These are phyloP conservation scores for Drosophila melanica DNA, from an alignment of 1,140 invertebrate species.

Conservation along the genomic window DNA sequence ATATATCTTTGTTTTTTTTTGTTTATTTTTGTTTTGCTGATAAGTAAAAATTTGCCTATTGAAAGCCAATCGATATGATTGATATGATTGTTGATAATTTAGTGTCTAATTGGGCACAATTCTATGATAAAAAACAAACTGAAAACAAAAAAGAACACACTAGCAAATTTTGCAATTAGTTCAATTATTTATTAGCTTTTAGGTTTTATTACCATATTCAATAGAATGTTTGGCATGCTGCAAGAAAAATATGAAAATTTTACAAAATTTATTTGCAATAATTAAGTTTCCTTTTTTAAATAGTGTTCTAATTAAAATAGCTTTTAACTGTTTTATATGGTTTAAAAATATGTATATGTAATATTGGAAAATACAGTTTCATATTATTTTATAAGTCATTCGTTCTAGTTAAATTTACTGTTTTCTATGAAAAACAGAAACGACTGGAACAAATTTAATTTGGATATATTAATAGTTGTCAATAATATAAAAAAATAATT, in stretches of 20 bases:
- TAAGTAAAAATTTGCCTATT: conserved; percentile 31
- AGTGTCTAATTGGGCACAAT: conserved; percentile 39
- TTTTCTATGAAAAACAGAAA: no score
- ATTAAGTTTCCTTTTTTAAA: no score
- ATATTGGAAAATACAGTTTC: no score
- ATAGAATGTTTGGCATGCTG: conserved; percentile 1
- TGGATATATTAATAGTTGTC: no score
- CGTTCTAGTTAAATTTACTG: no score
- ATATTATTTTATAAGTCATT: no score
- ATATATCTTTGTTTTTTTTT: conserved; percentile 16
- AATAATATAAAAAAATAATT: no score
- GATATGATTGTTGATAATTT: conserved; percentile 50
- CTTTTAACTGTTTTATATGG: no score
- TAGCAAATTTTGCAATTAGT: not conserved
- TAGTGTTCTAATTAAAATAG: no score
- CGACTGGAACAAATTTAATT: no score
- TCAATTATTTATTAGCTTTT: conserved; percentile 13
- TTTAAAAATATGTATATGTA: no score
- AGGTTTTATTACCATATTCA: not conserved
- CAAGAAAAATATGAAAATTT: not conserved
- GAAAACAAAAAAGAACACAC: not conserved
- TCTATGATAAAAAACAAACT: conserved; percentile 10
- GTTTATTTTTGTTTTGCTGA: conserved; percentile 6
- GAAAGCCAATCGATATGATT: conserved; percentile 45
- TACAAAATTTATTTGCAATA: no score